These are phyloP conservation scores for Brachionus paranguensis DNA, from an alignment of 1,140 invertebrate genomes.

Conservation along the genomic window DNA sequence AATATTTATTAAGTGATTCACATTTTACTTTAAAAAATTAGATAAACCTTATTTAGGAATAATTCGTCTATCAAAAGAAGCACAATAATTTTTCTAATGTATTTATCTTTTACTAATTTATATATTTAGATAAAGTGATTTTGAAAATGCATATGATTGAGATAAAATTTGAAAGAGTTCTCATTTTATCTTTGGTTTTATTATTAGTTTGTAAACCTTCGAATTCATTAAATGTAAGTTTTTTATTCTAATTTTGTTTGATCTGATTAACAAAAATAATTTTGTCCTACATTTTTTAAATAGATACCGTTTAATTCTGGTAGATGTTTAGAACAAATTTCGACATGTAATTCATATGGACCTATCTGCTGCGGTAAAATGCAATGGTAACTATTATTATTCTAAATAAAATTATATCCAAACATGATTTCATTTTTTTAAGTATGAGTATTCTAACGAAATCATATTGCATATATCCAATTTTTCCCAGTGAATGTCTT, in stretches of 20 bases:
- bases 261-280: too few species aligned
- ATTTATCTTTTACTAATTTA: too few species aligned
- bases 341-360: conserved; percentile 3
- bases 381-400: neutral
- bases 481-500: neutral
- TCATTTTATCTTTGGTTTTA: neutral
- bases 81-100: too few species aligned
- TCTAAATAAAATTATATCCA: neutral
- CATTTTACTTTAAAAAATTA: too few species aligned
- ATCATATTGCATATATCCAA: neutral
- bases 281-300: too few species aligned
- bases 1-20: too few species aligned
- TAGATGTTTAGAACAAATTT: conserved; percentile 16
- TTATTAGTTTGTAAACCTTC: neutral
- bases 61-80: too few species aligned
- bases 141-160: neutral
- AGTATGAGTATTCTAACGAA: conserved; percentile 7
- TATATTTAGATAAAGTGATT: neutral
- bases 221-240: neutral
- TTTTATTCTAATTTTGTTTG: neutral
- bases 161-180: neutral
- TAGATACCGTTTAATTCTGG: neutral
- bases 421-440: neutral
- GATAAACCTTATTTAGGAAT: too few species aligned
- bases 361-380: conserved; percentile 14